Conservation (phyloP, 2,888 invertebrate species). For the Stratiomys singularior region DNA sequence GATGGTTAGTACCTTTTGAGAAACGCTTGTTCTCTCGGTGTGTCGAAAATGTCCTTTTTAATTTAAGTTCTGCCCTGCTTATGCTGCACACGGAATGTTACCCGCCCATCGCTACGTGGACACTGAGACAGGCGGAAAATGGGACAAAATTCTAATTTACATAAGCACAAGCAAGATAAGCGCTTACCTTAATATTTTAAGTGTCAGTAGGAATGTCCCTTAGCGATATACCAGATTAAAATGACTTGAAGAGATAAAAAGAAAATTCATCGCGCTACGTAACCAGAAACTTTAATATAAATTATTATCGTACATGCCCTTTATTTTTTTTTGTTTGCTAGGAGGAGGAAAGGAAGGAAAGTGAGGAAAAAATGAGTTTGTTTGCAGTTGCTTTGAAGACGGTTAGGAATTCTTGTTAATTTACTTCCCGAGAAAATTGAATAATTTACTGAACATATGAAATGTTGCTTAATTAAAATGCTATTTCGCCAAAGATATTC, state of each 20-base stretch:
- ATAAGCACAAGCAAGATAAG: slow-evolving; percentile 45
- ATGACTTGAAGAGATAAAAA: slow-evolving; percentile 44
- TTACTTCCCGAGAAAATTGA: too few species aligned
- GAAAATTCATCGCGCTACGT: slow-evolving; percentile 33
- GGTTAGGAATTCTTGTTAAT: too few species aligned
- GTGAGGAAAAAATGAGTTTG: too few species aligned
- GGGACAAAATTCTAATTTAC: slow-evolving; percentile 46
- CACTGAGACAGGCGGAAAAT: slow-evolving; percentile 38
- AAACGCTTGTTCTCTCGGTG: not conserved
- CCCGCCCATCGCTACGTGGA: not conserved
- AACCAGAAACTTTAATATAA: slow-evolving; percentile 44
- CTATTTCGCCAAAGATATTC: too few species aligned
- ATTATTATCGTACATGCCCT: slow-evolving; percentile 8
- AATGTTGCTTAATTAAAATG: too few species aligned
- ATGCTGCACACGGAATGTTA: not conserved
- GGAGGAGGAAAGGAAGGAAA: too few species aligned
- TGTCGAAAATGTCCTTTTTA: slow-evolving; percentile 43
- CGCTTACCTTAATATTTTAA: slow-evolving; percentile 47
- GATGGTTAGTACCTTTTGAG: slow-evolving; percentile 11
- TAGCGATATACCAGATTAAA: slow-evolving; percentile 45
- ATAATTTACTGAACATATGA: too few species aligned
- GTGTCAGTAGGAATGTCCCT: slow-evolving; percentile 46
- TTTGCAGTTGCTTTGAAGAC: too few species aligned
- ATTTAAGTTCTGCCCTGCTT: slow-evolving; percentile 38
- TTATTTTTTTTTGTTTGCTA: too few species aligned